These are phyloP conservation scores for Elysia crispata DNA, from an alignment of 2,888 invertebrate genomes.

Conservation along the genomic window DNA sequence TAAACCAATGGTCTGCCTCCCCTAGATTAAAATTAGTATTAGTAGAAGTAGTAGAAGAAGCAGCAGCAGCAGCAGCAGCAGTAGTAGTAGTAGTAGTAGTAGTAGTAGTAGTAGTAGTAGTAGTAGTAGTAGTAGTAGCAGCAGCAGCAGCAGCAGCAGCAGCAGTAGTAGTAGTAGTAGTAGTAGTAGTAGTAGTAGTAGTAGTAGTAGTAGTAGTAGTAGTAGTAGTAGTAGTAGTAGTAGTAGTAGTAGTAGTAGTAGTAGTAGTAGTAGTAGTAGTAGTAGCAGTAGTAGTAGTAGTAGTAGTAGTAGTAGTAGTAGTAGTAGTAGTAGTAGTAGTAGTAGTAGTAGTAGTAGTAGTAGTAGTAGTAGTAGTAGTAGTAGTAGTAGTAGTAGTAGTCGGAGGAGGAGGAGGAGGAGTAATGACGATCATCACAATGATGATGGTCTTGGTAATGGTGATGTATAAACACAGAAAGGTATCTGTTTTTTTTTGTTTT, in stretches of 20 bases:
- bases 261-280: not conserved
- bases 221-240: not conserved
- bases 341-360: not conserved
- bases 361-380: not conserved
- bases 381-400: not conserved
- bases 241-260: not conserved
- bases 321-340: not conserved
- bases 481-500: too few species aligned
- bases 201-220: not conserved
- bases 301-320: not conserved
- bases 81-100: not conserved
- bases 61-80: too few species aligned
- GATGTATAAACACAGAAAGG: too few species aligned
- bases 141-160: too few species aligned
- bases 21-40: too few species aligned
- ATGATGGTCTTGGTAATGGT: not conserved
- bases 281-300: not conserved
- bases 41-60: too few species aligned
- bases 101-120: not conserved
- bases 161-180: not conserved
- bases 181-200: not conserved
- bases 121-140: conserved; percentile 12
- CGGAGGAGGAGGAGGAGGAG: too few species aligned
- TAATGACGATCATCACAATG: too few species aligned
- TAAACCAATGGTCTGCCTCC: not conserved